Conservation (phyloP, 2,113 vertebrate genomes). For the Marcusenius ussheri region DNA sequence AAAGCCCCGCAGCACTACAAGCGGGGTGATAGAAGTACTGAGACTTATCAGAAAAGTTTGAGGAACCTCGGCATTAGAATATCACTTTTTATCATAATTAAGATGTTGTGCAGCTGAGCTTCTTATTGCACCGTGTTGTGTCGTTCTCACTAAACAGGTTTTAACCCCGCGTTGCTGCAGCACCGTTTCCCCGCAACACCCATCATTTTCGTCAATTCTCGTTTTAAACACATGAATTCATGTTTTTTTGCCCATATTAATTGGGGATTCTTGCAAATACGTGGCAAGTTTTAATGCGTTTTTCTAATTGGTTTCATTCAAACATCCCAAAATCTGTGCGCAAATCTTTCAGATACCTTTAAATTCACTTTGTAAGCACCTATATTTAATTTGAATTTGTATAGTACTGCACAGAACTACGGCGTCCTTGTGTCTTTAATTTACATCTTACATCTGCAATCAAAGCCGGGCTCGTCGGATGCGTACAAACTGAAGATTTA, state of each 20-base stretch:
- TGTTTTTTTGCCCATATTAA: background rate
- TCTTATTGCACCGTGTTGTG: background rate
- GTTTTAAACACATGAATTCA: background rate
- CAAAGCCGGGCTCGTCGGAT: background rate
- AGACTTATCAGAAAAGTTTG: background rate
- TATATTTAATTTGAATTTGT: background rate
- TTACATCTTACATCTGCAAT: slow-evolving; percentile 1
- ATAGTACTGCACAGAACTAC: background rate
- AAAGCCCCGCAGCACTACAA: slow-evolving; percentile 19
- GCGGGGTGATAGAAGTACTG: slow-evolving; percentile 6
- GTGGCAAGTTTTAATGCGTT: background rate
- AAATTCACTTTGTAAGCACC: background rate
- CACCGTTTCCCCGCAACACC: slow-evolving; percentile 12
- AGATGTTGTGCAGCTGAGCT: background rate
- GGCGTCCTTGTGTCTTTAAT: background rate
- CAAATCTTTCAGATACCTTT: background rate
- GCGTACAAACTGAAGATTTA: slow-evolving; percentile 1
- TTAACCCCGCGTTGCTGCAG: slow-evolving; percentile 10
- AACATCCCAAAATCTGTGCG: background rate
- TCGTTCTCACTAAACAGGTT: background rate
- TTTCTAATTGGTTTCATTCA: background rate
- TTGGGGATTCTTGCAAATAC: background rate
- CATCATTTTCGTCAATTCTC: background rate
- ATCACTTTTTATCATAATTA: slow-evolving; percentile 13
- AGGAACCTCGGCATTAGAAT: background rate